Evolutionary conservation across 1,140 invertebrate species (phyloP).

Genomic region (Heliconius congener): DNA sequence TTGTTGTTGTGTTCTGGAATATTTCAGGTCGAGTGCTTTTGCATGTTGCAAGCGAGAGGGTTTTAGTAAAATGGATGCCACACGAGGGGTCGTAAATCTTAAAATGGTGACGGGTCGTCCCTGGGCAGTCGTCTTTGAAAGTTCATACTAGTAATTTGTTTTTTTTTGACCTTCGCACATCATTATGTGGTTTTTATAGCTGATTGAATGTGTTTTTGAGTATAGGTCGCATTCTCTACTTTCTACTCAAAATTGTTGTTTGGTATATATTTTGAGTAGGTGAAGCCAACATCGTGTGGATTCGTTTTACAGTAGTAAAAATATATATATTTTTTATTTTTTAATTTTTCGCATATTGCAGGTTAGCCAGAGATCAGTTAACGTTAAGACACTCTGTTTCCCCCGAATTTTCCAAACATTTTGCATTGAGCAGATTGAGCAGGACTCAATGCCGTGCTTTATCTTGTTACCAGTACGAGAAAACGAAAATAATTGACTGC

Average conservation of each 20-base stretch:
- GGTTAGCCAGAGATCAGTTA: too few species aligned
- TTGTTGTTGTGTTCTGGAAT: constrained; percentile 41
- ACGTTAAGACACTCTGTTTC: too few species aligned
- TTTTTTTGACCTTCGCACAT: neutral
- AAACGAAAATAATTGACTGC: too few species aligned
- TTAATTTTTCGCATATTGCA: too few species aligned
- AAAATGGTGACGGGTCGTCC: constrained; percentile 54
- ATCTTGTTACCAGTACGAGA: too few species aligned
- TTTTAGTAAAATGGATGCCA: constrained; percentile 68
- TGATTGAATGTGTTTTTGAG: neutral
- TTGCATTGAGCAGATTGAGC: too few species aligned
- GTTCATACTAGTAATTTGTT: constrained; percentile 20
- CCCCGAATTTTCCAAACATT: too few species aligned
- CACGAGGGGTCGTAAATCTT: constrained; percentile 62
- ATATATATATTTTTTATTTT: too few species aligned
- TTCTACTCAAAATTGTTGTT: neutral
- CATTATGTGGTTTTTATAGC: neutral
- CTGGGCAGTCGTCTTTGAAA: constrained; percentile 49
- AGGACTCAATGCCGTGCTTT: too few species aligned
- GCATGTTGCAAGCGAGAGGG: constrained; percentile 68
- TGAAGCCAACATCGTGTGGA: too few species aligned
- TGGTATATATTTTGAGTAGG: too few species aligned
- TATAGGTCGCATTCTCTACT: neutral
- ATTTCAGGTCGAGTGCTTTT: constrained; percentile 70
- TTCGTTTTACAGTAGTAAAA: too few species aligned